A percentile compares a stretch with the other conserved stretches of the same genome.
Evolutionary conservation across 2,888 invertebrate genomes (phyloP).

Genomic region (Sthenelais limicola): DNA sequence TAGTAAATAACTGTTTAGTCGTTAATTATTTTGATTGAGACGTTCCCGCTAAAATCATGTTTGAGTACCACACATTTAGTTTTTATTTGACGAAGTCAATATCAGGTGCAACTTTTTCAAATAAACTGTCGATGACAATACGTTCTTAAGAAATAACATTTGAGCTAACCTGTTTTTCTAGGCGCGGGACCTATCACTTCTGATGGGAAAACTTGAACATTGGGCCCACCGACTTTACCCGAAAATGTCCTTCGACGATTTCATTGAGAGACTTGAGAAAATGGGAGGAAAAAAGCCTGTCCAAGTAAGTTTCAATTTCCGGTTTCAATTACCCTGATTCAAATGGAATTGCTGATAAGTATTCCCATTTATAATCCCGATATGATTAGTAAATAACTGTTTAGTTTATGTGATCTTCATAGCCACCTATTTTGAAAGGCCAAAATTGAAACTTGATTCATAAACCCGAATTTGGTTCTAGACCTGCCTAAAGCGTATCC

Average conservation of each 20-base stretch:
- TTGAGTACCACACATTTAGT: too few species aligned
- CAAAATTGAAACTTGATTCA: too few species aligned
- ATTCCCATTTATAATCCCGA: background rate
- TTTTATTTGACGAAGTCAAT: too few species aligned
- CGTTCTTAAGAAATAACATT: too few species aligned
- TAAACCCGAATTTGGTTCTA: conserved; percentile 49
- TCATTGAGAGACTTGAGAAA: conserved; percentile 83
- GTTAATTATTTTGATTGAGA: background rate
- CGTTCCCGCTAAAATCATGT: too few species aligned
- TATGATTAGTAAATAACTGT: background rate
- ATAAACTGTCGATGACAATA: too few species aligned
- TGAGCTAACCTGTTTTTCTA: conserved; percentile 72
- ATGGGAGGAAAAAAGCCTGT: conserved; percentile 87
- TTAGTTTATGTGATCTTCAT: background rate
- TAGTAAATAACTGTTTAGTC: background rate
- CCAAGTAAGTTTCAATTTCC: conserved; percentile 77
- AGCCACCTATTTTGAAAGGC: too few species aligned
- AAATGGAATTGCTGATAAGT: background rate
- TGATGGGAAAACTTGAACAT: conserved; percentile 89
- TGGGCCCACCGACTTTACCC: conserved; percentile 96
- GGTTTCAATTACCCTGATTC: background rate
- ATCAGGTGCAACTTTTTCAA: too few species aligned
- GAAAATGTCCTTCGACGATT: conserved; percentile 89
- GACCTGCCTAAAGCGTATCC: conserved; percentile 68
- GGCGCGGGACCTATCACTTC: conserved; percentile 83